Evolutionary conservation across 2,113 vertebrate species (phyloP).

Genomic region (Oplegnathus fasciatus): DNA sequence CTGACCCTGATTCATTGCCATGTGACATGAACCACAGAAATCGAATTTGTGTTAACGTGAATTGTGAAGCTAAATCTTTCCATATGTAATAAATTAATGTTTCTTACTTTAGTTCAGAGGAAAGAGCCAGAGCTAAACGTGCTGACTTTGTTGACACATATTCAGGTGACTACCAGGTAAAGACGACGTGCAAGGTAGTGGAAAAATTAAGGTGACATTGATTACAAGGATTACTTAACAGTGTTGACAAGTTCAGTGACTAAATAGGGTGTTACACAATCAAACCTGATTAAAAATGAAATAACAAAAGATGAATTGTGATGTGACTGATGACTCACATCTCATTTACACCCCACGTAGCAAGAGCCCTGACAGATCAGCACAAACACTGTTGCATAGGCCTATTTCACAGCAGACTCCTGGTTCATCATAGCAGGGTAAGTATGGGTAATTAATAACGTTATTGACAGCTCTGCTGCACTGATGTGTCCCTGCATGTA

Average conservation of each 20-base stretch:
- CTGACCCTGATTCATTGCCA: neutral
- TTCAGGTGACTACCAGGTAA: neutral
- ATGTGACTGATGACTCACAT: conserved; percentile 25
- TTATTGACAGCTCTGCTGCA: neutral
- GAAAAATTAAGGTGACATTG: conserved; percentile 2
- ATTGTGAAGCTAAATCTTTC: neutral
- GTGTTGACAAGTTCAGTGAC: neutral
- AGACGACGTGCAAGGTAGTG: neutral
- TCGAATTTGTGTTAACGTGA: neutral
- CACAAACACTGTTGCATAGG: neutral
- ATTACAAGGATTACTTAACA: neutral
- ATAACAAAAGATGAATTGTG: neutral
- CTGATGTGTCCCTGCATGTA: neutral
- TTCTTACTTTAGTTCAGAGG: neutral
- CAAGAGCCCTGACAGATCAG: too few species aligned
- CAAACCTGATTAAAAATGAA: neutral
- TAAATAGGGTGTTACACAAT: neutral
- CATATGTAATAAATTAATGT: neutral
- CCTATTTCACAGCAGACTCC: neutral
- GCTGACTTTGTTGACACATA: neutral
- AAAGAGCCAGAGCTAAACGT: neutral
- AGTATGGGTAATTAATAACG: neutral
- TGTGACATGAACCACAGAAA: neutral
- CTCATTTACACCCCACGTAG: neutral
- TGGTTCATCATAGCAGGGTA: neutral